These are phyloP conservation scores for Phalacrocorax pelagicus DNA, from an alignment of 2,113 vertebrate species.

Conservation along the genomic window DNA sequence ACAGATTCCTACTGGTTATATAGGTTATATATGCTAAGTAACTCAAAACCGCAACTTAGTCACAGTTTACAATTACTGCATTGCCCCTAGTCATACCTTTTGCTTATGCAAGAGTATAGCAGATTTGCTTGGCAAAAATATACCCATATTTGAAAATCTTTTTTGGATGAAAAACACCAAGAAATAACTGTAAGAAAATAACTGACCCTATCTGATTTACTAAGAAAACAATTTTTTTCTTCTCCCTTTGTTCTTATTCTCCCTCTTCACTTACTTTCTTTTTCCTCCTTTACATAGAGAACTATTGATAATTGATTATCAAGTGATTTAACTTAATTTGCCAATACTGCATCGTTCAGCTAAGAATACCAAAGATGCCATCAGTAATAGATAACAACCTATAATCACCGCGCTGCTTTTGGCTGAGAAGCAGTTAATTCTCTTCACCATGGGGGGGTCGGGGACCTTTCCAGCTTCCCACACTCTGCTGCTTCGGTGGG, in stretches of 20 bases:
- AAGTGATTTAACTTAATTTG: not conserved
- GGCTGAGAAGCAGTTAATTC: too few relatives aligned
- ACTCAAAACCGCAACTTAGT: not conserved
- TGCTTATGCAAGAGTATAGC: not conserved
- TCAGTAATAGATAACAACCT: not conserved
- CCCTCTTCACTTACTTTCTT: not conserved
- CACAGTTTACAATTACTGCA: not conserved
- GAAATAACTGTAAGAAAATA: not conserved
- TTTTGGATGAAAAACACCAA: fast-evolving
- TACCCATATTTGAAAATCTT: not conserved
- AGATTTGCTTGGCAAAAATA: not conserved
- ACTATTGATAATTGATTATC: not conserved
- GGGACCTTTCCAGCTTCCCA: too few relatives aligned
- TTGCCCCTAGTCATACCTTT: not conserved
- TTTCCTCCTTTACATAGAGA: not conserved
- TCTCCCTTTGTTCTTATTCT: not conserved
- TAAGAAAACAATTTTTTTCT: not conserved
- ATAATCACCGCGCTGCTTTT: not conserved
- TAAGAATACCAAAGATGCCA: not conserved
- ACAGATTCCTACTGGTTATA: not conserved
- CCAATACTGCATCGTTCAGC: not conserved
- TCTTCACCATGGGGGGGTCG: too few relatives aligned
- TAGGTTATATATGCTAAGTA: not conserved
- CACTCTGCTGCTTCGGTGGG: too few relatives aligned
- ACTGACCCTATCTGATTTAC: not conserved